Evolutionary conservation across 2,888 invertebrate genomes (phyloP).

Genomic region (Boloria selene): DNA sequence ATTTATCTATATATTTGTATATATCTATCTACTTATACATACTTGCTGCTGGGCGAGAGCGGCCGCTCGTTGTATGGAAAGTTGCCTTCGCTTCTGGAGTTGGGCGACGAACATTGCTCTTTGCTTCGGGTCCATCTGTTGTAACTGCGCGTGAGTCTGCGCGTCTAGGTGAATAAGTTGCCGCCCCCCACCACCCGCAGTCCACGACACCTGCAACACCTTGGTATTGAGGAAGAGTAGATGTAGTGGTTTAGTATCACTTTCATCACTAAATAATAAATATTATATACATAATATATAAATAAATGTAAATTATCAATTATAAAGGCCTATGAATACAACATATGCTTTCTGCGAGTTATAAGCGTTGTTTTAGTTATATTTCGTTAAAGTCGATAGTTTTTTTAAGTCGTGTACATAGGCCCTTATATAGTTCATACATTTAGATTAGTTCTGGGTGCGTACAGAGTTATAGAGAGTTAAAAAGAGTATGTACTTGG

Average conservation of each 20-base stretch:
- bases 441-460: too few relatives aligned
- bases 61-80: constrained; percentile 79
- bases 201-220: constrained; percentile 71
- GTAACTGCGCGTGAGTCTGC: constrained; percentile 91
- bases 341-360: too few relatives aligned
- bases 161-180: constrained; percentile 92
- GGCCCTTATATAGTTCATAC: too few relatives aligned
- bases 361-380: too few relatives aligned
- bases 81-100: constrained; percentile 84
- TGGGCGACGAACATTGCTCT: constrained; percentile 90
- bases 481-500: too few relatives aligned
- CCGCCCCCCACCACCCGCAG: constrained; percentile 76
- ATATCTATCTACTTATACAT: background rate
- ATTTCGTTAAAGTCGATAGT: too few relatives aligned
- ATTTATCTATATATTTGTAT: too few relatives aligned
- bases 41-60: constrained; percentile 76
- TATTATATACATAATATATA: too few relatives aligned
- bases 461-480: too few relatives aligned
- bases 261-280: background rate
- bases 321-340: too few relatives aligned
- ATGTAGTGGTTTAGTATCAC: constrained; percentile 15
- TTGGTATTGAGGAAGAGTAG: constrained; percentile 21
- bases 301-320: too few relatives aligned
- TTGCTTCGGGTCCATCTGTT: constrained; percentile 91
- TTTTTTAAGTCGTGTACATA: too few relatives aligned